Evolutionary conservation across 2,797 vertebrate genomes (phyloP), one percentile per base, ranked within the genome.

Genomic region (Tapera naevia): DNA sequence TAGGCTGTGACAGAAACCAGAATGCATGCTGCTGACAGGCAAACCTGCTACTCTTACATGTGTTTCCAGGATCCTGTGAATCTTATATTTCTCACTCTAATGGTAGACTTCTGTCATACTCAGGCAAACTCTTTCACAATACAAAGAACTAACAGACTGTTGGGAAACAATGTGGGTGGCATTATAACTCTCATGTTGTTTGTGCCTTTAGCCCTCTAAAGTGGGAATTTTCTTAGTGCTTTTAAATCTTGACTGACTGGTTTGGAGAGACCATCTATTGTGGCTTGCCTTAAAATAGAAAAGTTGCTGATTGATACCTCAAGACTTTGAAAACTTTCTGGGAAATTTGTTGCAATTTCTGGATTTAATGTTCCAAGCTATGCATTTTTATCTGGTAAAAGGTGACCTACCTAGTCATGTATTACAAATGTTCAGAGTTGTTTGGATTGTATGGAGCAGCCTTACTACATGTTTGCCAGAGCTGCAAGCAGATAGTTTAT

Each of bases 351-450:
- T 93, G 80, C 73, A 95, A 25, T 97, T 97, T 96, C 81, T 91
- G 84, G 57, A 74, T 96, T 93, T 97, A 94, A 96, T 83, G 87
- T 95, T 94, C 91, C 86, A 93, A 95, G 74, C 83, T 91, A 66
- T 7, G 4, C 56, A 10, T 86, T 97, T 96, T 92, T 97, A 93
- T 66, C 95, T 96, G 95, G 81, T 89, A 86, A 91, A 71, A 76
- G 58, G 43, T 83, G 91, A 95, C 89, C 95, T 80, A 91, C 64
- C 62, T 93, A 88, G 91, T 80, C 76, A 74, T 88, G 88, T 91
- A 94, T 97, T 88, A 90, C 73, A 90, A 98, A 97, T 74, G 23
- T 62, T 61, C 3, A 6, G 79, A 65, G 75, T 54, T 94, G 43
- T 74, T 83, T 88, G 79, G 35, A 17, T 89, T 88, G 65, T 35